These are phyloP conservation scores for Psittacus erithacus DNA, from an alignment of 2,113 vertebrate species.

Conservation along the genomic window DNA sequence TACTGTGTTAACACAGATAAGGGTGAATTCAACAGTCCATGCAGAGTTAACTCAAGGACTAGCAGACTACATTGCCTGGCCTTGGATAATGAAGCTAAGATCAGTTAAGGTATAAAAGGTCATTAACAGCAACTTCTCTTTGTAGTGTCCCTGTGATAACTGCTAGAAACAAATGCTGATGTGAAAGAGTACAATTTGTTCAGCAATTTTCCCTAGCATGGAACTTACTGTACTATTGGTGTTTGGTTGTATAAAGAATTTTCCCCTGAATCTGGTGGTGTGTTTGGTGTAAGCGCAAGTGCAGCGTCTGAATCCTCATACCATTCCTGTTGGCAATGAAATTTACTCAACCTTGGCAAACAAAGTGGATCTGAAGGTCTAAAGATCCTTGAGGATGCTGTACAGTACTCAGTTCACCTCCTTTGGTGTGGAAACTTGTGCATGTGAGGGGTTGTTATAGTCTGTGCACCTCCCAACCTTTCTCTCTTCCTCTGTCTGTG, in stretches of 20 bases:
- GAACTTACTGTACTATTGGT: rapidly evolving
- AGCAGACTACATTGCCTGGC: not conserved
- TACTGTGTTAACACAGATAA: not conserved
- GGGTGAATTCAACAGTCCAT: not conserved
- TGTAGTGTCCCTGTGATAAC: not conserved
- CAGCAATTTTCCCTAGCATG: not conserved
- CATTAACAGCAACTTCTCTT: not conserved
- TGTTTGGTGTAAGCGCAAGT: not conserved
- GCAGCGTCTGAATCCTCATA: not conserved
- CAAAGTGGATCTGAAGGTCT: not conserved
- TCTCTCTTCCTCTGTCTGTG: not conserved
- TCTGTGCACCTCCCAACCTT: not conserved
- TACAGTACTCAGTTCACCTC: not conserved
- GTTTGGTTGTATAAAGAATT: not conserved
- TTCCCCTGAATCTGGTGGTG: not conserved
- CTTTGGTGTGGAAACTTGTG: not conserved
- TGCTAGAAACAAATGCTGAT: not conserved
- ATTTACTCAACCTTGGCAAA: not conserved
- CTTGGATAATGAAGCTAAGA: not conserved
- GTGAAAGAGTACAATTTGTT: not conserved
- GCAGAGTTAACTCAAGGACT: not conserved
- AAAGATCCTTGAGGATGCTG: not conserved
- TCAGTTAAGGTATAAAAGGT: not conserved
- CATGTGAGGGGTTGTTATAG: not conserved
- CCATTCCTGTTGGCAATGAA: not conserved